Conservation (phyloP, 2,113 vertebrate species). For the Microtus pennsylvanicus region DNA sequence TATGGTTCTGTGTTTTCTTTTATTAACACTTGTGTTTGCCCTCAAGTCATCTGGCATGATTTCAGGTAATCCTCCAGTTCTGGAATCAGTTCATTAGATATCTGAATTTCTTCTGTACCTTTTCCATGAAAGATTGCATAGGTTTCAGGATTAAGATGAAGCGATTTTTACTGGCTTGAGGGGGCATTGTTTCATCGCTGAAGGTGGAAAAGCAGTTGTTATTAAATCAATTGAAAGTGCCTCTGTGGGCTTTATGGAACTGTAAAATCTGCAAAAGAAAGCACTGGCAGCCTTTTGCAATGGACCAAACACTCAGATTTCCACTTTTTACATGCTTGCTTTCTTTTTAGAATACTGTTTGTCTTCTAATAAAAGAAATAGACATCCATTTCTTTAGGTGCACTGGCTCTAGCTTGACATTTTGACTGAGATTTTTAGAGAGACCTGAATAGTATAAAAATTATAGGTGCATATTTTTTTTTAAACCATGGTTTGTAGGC, state of each 20-base stretch:
- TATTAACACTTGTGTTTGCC: neutral
- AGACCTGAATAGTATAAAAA: neutral
- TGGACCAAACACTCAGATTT: slow-evolving; percentile 7
- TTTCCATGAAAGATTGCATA: neutral
- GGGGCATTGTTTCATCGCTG: neutral
- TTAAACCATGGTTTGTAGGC: slow-evolving; percentile 27
- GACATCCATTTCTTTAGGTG: slow-evolving; percentile 55
- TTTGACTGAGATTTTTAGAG: slow-evolving; percentile 66
- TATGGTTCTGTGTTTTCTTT: neutral
- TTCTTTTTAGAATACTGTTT: slow-evolving; percentile 54
- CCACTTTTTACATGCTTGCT: neutral
- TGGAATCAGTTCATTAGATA: neutral
- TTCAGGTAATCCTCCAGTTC: neutral
- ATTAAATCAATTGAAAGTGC: slow-evolving; percentile 39
- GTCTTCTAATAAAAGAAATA: slow-evolving; percentile 45
- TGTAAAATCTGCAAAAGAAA: neutral
- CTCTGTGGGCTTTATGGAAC: neutral
- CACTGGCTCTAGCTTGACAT: neutral
- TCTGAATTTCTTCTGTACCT: neutral
- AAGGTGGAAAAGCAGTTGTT: neutral
- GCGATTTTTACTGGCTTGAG: neutral
- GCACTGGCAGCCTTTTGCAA: neutral
- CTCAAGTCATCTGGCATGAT: neutral
- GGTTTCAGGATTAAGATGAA: neutral
- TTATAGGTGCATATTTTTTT: slow-evolving; percentile 54